phyloP scores from a whole-genome alignment of 2,113 vertebrate genomes.

The Dinomys branickii region DNA sequence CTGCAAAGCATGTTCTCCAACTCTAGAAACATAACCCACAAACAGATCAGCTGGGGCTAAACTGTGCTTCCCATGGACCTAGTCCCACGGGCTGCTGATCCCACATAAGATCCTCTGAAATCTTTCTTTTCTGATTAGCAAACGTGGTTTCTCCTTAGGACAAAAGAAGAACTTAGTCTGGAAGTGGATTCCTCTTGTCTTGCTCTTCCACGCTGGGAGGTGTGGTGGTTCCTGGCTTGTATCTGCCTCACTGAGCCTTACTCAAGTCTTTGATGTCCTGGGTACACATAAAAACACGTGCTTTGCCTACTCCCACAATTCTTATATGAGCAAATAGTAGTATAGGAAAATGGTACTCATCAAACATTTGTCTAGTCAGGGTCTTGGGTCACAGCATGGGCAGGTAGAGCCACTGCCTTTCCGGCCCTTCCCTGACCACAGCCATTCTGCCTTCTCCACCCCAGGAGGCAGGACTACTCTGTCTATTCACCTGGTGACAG shows the following conservation, averaged over 20 bases:
- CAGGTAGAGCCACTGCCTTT: neutral
- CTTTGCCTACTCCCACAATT: neutral
- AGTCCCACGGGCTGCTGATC: neutral
- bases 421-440: neutral
- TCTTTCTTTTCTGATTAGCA: neutral
- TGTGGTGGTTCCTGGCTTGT: neutral
- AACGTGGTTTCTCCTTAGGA: neutral
- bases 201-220: neutral
- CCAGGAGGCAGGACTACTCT: neutral
- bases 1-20: neutral
- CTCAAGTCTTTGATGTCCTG: neutral
- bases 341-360: neutral
- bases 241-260: neutral
- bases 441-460: neutral
- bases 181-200: neutral
- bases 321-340: neutral
- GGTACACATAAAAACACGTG: neutral
- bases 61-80: neutral
- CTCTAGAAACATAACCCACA: neutral
- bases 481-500: neutral
- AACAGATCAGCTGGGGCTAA: neutral
- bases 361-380: neutral
- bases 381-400: neutral
- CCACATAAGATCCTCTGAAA: neutral
- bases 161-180: neutral